Evolutionary conservation across 2,888 invertebrate species (phyloP), one percentile per base, ranked within the genome.

Genomic region (Tetragonula carbonaria): DNA sequence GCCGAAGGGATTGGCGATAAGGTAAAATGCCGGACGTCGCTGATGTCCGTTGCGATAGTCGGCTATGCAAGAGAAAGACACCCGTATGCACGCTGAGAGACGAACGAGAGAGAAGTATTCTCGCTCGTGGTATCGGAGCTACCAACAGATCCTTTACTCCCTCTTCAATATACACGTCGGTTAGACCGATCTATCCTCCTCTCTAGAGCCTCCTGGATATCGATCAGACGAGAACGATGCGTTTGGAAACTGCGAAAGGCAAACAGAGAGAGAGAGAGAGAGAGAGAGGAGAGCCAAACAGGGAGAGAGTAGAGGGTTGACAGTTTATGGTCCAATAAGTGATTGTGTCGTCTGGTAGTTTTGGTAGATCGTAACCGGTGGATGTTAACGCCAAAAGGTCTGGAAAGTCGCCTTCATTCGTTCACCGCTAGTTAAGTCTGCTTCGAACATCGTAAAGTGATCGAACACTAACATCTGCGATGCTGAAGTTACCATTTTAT

Each of bases 1-100:
- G 92, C 87, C 89, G 90, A 91, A 88, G 87, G 91, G 89, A 85
- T 90, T 88, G 86, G 86, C 89, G 92, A 93, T 93, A 92, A 93
- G 91, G 88, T 91, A 86, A 92, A 92, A 92, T 92, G 91, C 90
- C 89, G 87, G 86, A 90, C 88, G 87, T 90, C 86, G 87, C 87
- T 82, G 90, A 92, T 90, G 87, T 90, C 87, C 84, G 87, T 86
- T 85, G 80, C 88, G 89, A 92, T 91, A 91, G 90, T 80, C 84
- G 83, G 74, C 74, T 62, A 67, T 62, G 78, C 65, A 28, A 68
- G 80, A 82, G 73, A 63, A 72, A 80, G 74, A 84, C 66, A 53
- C 65, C 14, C 38, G 70, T 53, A 74, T 72, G 78, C 67, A 16
- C 50, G 62, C n/a, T 23, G 16, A n/a, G 53, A n/a, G 51, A 53